Conservation (phyloP, 2,888 invertebrate species). For the Gibbula magus region DNA sequence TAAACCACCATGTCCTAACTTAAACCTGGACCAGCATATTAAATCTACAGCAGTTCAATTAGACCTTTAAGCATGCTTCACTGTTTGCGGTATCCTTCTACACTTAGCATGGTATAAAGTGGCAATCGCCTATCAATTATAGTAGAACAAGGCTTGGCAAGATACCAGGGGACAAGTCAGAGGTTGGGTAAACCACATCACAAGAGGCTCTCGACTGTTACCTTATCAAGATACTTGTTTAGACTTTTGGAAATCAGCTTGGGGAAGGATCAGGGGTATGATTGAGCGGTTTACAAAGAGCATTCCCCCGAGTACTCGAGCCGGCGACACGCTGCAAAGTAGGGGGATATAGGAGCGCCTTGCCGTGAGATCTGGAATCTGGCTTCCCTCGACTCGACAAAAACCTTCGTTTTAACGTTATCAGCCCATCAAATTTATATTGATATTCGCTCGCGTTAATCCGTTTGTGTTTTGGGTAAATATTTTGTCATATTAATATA, state of each 20-base stretch:
- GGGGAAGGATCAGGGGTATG: not conserved
- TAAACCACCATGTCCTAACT: no score
- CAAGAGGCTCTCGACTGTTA: not conserved
- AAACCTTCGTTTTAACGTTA: not conserved
- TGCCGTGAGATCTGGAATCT: not conserved
- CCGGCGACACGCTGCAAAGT: not conserved
- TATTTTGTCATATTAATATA: slow-evolving; percentile 33
- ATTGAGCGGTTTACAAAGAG: slow-evolving; percentile 8
- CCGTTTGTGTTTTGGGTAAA: slow-evolving; percentile 30
- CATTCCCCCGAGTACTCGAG: not conserved
- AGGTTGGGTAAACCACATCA: not conserved
- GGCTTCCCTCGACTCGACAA: not conserved
- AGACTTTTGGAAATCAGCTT: slow-evolving; percentile 5
- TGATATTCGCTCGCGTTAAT: slow-evolving; percentile 24
- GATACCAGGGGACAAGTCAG: not conserved
- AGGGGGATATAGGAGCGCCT: not conserved
- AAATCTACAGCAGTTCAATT: no score
- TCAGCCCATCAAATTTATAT: not conserved
- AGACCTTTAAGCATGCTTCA: no score
- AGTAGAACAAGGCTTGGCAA: not conserved
- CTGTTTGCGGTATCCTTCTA: no score
- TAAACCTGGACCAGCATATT: no score
- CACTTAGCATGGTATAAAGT: not conserved
- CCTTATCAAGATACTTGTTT: slow-evolving; percentile 15
- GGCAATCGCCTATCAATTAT: slow-evolving; percentile 4